Base-by-base conservation (phyloP, 2,888 invertebrate species). In the Elysia crispata region DNA sequence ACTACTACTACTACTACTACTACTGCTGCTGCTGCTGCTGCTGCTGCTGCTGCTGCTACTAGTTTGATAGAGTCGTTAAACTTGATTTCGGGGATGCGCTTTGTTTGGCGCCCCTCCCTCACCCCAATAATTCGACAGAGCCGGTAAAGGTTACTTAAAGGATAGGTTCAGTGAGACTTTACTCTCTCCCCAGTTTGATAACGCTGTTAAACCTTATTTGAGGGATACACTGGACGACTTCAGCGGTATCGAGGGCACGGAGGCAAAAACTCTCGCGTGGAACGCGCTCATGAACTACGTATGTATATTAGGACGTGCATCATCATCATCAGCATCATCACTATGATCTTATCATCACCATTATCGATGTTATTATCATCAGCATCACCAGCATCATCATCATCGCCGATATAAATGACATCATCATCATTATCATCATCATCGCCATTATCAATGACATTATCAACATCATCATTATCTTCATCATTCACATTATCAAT, bases 231-330 rank as follows among this genome's bases (percentile, higher is more conserved):
- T 81, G 11, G 28, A 64, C 0, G 50, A 76, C 0, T 81, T 30
- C 31, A 33, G 57, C 15, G 81, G 79, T n/a, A 49, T 81, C 11
- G 73, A 73, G 1, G 73, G 79, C 11, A 73, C 25, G 25, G 79
- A 81, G 1, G 15, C 81, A 13, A 25, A 72, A 50, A 76, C 79
- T 15, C 62, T 79, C 49, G 73, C 66, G 11, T 81, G 81, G 81
- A 81, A 81, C 33, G 76, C 79, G 20, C 67, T 81, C n/a, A 76
- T 76, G 79, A 72, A 70, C n/a, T 49, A 81, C 18, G 81, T 81
- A n/a, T 64, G 81, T 70, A 50, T 13, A 11, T 1, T 41, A 41
- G 3, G 3, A 11, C 11, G 5, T 6, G 3, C 11, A 3, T 11
- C 41, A 11, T 41, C 3, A 41, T 41, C 41, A 41, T 41, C 41